Evolutionary conservation across 2,113 vertebrate genomes (phyloP).

Genomic region (Megaceryle torquata): DNA sequence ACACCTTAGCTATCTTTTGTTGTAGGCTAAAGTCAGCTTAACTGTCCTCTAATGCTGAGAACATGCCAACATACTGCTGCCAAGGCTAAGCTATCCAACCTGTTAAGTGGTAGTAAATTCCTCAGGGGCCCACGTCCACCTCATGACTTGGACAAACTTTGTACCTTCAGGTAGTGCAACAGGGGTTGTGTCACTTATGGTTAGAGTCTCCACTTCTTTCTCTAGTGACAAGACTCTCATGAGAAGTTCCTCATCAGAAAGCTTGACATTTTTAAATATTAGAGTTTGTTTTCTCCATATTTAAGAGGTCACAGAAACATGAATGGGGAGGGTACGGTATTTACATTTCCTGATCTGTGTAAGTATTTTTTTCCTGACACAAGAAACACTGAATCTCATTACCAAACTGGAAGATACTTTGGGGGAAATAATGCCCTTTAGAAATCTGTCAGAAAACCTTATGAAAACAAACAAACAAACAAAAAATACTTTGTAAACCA

Average conservation of each 20-base stretch:
- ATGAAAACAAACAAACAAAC: slow-evolving; percentile 36
- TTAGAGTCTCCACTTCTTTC: neutral
- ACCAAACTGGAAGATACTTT: neutral
- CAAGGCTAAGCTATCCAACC: neutral
- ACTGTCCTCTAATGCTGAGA: neutral
- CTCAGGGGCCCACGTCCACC: neutral
- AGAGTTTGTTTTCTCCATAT: neutral
- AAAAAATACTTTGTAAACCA: slow-evolving; percentile 4
- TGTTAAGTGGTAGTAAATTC: neutral
- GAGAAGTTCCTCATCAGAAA: neutral
- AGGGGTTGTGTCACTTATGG: neutral
- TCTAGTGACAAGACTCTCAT: neutral
- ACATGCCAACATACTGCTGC: neutral
- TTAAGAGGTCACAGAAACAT: neutral
- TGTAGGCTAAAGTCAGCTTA: neutral
- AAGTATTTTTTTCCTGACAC: neutral
- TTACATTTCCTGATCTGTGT: neutral
- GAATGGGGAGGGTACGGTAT: neutral
- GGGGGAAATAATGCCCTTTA: slow-evolving; percentile 39
- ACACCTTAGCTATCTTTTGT: neutral
- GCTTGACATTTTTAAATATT: neutral
- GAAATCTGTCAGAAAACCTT: slow-evolving; percentile 43
- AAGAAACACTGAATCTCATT: slow-evolving; percentile 31
- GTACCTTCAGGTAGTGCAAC: neutral
- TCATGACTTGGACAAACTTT: neutral